Conservation (phyloP, 2,113 vertebrate species). For the Barnardius zonarius region DNA sequence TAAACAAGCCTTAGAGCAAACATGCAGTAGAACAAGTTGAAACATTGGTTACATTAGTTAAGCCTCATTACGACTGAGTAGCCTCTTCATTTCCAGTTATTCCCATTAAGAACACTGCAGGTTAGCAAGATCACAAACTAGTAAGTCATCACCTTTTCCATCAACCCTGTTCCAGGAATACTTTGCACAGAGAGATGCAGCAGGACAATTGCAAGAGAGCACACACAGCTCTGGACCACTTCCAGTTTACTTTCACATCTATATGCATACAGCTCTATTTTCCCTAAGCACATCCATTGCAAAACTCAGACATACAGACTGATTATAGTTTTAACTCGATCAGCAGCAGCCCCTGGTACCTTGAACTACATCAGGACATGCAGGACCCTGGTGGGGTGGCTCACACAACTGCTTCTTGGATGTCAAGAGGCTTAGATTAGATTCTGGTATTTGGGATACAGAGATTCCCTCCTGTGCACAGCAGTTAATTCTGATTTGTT, state of each 20-base stretch:
- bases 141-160: neutral
- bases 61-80: constrained; percentile 57
- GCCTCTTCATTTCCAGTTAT: constrained; percentile 52
- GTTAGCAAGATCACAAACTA: constrained; percentile 5
- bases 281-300: neutral
- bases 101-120: constrained; percentile 1
- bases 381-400: neutral
- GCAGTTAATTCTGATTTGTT: neutral
- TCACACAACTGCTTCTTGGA: neutral
- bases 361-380: fast-evolving
- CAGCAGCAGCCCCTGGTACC: neutral
- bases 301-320: neutral
- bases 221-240: neutral
- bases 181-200: neutral
- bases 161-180: neutral
- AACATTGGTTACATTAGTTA: constrained; percentile 61
- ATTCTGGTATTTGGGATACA: neutral
- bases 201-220: neutral
- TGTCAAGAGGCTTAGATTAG: neutral
- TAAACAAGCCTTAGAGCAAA: constrained; percentile 69
- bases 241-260: neutral
- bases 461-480: neutral
- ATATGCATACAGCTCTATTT: neutral
- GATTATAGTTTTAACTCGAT: neutral
- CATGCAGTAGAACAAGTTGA: constrained; percentile 61